These are phyloP conservation scores for Stramonita haemastoma DNA, from an alignment of 2,888 invertebrate species.

Conservation along the genomic window DNA sequence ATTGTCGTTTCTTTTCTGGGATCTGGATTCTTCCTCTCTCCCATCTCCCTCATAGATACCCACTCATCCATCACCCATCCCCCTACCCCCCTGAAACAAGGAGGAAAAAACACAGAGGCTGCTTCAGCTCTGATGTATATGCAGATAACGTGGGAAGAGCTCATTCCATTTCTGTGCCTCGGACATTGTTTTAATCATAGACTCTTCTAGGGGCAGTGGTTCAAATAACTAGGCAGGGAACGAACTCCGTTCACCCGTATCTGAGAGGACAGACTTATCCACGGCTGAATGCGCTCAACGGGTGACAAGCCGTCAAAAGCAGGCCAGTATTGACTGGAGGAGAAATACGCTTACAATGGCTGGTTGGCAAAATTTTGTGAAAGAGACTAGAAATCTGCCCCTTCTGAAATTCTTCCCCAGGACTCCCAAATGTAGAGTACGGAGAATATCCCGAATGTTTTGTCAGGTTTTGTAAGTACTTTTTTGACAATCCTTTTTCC, in stretches of 20 bases:
- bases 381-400: too few relatives aligned
- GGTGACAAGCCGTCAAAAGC: slow-evolving; percentile 7
- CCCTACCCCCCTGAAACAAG: too few relatives aligned
- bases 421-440: neutral
- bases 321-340: neutral
- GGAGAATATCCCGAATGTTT: too few relatives aligned
- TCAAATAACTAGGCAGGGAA: neutral
- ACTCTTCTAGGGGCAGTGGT: neutral
- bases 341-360: neutral
- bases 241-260: neutral
- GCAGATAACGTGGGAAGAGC: neutral
- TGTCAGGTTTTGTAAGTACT: too few relatives aligned
- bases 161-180: neutral
- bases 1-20: too few relatives aligned
- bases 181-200: neutral
- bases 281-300: neutral
- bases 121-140: too few relatives aligned
- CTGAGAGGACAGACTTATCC: neutral
- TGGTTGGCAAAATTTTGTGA: too few relatives aligned
- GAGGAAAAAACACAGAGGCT: too few relatives aligned
- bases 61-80: too few relatives aligned
- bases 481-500: too few relatives aligned
- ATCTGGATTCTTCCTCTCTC: too few relatives aligned
- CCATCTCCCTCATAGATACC: too few relatives aligned
- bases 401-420: neutral